Evolutionary conservation across 2,888 invertebrate genomes (phyloP).

Genomic region (Esperia sulphurella): DNA sequence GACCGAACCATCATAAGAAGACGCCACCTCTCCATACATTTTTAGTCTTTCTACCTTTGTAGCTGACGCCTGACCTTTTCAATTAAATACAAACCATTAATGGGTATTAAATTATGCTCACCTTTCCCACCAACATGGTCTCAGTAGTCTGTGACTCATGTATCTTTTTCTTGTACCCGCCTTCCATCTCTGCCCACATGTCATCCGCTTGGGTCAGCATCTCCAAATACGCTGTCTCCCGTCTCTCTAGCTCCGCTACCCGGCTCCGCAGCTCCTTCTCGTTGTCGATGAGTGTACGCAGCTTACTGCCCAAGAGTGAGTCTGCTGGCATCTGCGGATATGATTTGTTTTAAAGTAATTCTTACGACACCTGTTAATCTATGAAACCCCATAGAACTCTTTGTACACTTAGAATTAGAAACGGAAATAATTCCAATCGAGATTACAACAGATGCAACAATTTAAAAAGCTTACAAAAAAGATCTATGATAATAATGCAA

Average conservation of each 20-base stretch:
- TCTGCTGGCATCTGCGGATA: conserved; percentile 46
- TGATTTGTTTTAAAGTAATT: too few relatives aligned
- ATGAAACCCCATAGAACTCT: too few relatives aligned
- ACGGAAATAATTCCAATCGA: too few relatives aligned
- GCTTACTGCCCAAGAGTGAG: conserved; percentile 34
- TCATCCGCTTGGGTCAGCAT: conserved; percentile 86
- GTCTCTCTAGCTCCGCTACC: conserved; percentile 81
- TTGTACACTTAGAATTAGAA: too few relatives aligned
- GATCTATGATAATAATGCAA: too few relatives aligned
- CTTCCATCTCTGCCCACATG: conserved; percentile 84
- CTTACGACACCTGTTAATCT: too few relatives aligned
- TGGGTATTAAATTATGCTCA: conserved; percentile 25
- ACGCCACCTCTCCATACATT: too few relatives aligned
- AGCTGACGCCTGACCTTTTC: background rate
- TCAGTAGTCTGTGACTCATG: conserved; percentile 69
- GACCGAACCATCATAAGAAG: too few relatives aligned
- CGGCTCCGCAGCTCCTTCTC: conserved; percentile 81
- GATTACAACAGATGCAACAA: background rate
- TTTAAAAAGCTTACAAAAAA: background rate
- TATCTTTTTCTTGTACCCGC: conserved; percentile 81
- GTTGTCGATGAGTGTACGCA: conserved; percentile 63
- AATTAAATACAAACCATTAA: background rate
- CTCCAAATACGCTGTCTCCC: conserved; percentile 84
- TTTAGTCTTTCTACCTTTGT: too few relatives aligned
- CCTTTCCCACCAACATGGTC: conserved; percentile 71